Evolutionary conservation across 2,113 vertebrate species (phyloP).

Genomic region (Eupsittula cactorum): DNA sequence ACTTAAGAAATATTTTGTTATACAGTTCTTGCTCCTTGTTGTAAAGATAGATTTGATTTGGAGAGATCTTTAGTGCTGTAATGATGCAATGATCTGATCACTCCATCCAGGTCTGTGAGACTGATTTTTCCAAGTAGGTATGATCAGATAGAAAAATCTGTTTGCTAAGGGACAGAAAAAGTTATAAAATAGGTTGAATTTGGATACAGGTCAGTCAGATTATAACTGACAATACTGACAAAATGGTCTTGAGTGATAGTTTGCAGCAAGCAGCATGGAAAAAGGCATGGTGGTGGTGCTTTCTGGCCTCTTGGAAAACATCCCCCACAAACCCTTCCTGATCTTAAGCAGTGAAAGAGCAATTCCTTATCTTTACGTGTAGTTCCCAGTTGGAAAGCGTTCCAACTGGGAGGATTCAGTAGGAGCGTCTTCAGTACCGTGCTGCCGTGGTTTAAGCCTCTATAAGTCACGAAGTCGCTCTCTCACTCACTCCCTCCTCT

Average conservation of each 20-base stretch:
- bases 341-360: neutral
- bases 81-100: neutral
- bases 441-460: neutral
- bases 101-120: neutral
- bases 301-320: neutral
- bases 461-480: too few species aligned
- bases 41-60: neutral
- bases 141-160: neutral
- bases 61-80: neutral
- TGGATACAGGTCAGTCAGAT: neutral
- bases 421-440: neutral
- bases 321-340: neutral
- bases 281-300: neutral
- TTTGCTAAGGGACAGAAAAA: neutral
- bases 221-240: neutral
- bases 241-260: neutral
- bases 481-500: too few species aligned
- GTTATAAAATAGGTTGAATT: neutral
- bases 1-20: neutral
- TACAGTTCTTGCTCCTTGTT: neutral
- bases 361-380: neutral
- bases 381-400: neutral
- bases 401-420: neutral
- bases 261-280: neutral
- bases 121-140: neutral